Base-by-base conservation (phyloP, 1,140 invertebrate species). In the Trialeurodes vaporariorum region DNA sequence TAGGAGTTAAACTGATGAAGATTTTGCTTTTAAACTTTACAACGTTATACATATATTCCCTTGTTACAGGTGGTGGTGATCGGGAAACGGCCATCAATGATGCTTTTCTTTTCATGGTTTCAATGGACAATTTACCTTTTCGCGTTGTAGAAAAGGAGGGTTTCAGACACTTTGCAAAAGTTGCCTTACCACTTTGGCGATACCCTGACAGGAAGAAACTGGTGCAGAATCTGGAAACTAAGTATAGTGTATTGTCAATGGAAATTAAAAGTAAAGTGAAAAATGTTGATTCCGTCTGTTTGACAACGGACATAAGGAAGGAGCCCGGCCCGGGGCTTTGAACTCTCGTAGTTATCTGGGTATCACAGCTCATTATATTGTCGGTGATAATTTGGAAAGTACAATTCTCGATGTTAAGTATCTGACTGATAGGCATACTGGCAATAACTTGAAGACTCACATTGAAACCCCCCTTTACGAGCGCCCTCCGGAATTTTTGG, bases 121-220 rank as follows among this genome's bases (percentile, higher is more conserved):
- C 73, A 65, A 77, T 74, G 72, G 76, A 78, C 67, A 59, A 75
- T 72, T 70, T 76, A 67, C 74, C 76, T 40, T 75, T 79, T 63
- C 70, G 68, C 60, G 73, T 75, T 13, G 74, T 78, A 64, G 73
- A 80, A 73, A 76, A 76, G 70, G 73, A 77, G 65, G 75, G 76
- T 13, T 80, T 80, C 65, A 64, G 67, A 25, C 70, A 74, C 70
- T 68, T 79, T 9, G 70, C 79, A 62, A 79, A 76, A 71, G 70
- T 71, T 61, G 61, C 70, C 64, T 72, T 71, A 25, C 78, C 76
- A 59, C 71, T 74, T 59, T 79, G 77, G 70, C 76, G 77, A 68
- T 63, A 76, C 64, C 76, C 78, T 21, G 73, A 60, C 63, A 73
- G 71, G 66, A 73, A 71, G 60, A 72, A 72, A 24, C 59, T 77